Percentiles rank a stretch among this genome's conserved stretches.
Evolutionary conservation across 2,113 vertebrate species (phyloP).

Genomic region (Chunga burmeisteri): DNA sequence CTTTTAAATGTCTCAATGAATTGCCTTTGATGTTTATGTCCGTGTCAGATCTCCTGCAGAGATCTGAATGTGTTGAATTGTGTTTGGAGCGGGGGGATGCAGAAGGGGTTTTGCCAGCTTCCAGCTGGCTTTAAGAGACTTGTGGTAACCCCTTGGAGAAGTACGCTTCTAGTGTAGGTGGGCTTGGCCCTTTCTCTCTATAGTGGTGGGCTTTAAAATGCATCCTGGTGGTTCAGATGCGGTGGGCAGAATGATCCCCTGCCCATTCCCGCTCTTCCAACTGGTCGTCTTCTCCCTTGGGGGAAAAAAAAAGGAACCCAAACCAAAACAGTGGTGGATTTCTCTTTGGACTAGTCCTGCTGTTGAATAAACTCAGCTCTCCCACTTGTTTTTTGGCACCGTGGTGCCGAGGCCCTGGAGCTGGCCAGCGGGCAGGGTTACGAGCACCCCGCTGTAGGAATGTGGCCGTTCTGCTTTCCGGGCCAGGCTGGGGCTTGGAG

Average conservation of each 20-base stretch:
- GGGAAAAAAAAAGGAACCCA: rapidly evolving
- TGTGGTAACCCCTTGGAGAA: neutral
- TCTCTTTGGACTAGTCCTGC: neutral
- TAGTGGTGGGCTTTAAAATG: neutral
- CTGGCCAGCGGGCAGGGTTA: neutral
- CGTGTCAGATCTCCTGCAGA: neutral
- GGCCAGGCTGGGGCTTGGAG: neutral
- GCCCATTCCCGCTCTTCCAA: neutral
- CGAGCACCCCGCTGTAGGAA: neutral
- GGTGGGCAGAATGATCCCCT: neutral
- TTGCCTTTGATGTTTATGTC: neutral
- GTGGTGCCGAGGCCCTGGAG: rapidly evolving
- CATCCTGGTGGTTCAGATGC: neutral
- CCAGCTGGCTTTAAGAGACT: neutral
- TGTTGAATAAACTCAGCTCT: neutral
- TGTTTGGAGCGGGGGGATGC: rapidly evolving
- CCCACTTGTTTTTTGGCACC: neutral
- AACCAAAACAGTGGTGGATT: neutral
- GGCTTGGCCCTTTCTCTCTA: neutral
- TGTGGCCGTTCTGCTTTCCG: neutral
- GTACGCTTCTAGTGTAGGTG: neutral
- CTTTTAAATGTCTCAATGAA: neutral
- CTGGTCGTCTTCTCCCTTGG: neutral
- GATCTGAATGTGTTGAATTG: neutral
- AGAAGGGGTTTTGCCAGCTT: neutral